phyloP scores from a whole-genome alignment of 2,888 invertebrate species.

The Yponomeuta plumbellus region DNA sequence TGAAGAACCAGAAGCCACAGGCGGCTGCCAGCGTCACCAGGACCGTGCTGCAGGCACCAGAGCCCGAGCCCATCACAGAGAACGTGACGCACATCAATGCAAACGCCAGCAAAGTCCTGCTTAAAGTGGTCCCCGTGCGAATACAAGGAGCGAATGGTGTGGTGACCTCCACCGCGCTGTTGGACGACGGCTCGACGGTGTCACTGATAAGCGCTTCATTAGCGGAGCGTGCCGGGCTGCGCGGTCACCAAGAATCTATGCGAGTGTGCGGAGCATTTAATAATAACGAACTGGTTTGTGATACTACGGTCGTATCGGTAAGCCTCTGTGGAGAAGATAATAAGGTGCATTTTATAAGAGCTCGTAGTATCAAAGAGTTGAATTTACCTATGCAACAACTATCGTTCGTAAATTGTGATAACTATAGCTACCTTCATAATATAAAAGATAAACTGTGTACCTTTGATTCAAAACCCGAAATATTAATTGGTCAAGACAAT shows the following conservation, averaged over 20 bases:
- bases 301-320: constrained; percentile 21
- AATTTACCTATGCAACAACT: constrained; percentile 26
- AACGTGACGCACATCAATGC: constrained; percentile 14
- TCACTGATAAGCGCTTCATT: constrained; percentile 24
- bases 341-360: constrained; percentile 20
- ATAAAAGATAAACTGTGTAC: constrained; percentile 17
- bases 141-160: constrained; percentile 26
- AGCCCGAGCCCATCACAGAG: background rate
- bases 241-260: constrained; percentile 23
- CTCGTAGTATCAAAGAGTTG: constrained; percentile 25
- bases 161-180: constrained; percentile 22
- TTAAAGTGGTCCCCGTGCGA: constrained; percentile 26
- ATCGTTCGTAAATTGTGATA: constrained; percentile 20
- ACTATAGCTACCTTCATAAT: constrained; percentile 18
- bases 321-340: constrained; percentile 22
- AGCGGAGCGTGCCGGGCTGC: constrained; percentile 23
- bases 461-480: constrained; percentile 24
- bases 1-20: background rate
- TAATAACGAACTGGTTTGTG: constrained; percentile 22
- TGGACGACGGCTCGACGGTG: constrained; percentile 31
- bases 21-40: background rate
- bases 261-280: constrained; percentile 28
- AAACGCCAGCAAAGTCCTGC: constrained; percentile 20
- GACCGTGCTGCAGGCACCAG: background rate
- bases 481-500: constrained; percentile 29